Evolutionary conservation across 2,797 vertebrate species (phyloP), one percentile per base, ranked within the genome.

Genomic region (Tragelaphus eurycerus): DNA sequence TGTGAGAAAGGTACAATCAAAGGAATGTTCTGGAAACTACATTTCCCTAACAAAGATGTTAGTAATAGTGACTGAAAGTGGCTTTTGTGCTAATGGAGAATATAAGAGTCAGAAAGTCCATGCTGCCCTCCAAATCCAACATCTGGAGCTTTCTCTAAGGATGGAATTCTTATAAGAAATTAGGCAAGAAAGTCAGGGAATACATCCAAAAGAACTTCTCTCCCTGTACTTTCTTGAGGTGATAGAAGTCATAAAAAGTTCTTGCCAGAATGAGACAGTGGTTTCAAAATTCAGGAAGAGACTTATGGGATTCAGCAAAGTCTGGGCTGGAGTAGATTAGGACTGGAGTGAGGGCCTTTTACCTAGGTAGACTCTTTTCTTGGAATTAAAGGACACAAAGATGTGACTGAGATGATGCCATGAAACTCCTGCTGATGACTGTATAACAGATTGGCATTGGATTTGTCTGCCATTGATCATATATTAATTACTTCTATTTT

Each of bases 51-150:
- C 14, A 86, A 84, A 43, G 10, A 71, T 1, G n/a, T 5, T 12
- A 6, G 27, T 60, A 38, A 11, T n/a, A 34, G 52, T 43, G 78
- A 79, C 14, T 25, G 27, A 62, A 2, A 79, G 9, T 38, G 2
- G 1, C 17, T 62, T 78, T 90, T 15, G 27, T 67, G 88, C 19
- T 50, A 14, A 31, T 21, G 31, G 79, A 83, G 16, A 79, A 60
- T 3, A 14, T 1, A 0, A n/a, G 12, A 21, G 9, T 50, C 5
- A 48, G 10, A 64, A 31, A 0, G 8, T 19, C 21, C 13, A 27
- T 0, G 13, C 4, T 12, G 2, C 11, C 12, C 9, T 64, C 9
- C 23, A 93, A 79, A 90, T 9, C 16, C 19, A 89, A 17, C 3
- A 14, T 46, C n/a, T 34, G 7, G 4, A 54, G 2, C 6, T 34